Conservation (phyloP, 1,140 invertebrate genomes). For the Macrobrachium rosenbergii region DNA sequence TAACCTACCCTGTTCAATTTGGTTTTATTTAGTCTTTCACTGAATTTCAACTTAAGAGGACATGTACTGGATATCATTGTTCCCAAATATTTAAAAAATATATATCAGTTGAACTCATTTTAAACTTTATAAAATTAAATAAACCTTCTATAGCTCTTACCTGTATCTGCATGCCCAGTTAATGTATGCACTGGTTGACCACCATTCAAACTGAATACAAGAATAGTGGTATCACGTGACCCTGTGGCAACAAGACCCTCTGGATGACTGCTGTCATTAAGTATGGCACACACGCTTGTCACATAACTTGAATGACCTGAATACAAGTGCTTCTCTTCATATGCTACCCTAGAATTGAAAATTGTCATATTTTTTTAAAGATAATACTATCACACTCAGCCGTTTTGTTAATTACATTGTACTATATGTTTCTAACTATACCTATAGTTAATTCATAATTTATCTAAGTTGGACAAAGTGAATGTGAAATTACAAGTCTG, state of each 20-base stretch:
- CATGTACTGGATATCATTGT: too few relatives aligned
- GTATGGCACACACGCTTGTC: constrained; percentile 81
- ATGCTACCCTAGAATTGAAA: constrained; percentile 68
- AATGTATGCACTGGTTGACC: constrained; percentile 76
- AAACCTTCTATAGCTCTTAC: constrained; percentile 68
- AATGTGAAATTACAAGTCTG: too few relatives aligned
- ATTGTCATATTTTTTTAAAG: not conserved
- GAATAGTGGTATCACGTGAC: constrained; percentile 88
- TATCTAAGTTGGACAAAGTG: too few relatives aligned
- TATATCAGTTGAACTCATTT: too few relatives aligned
- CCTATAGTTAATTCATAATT: too few relatives aligned
- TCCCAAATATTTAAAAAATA: too few relatives aligned
- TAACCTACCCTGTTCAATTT: too few relatives aligned
- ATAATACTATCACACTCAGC: not conserved
- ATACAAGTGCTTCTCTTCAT: constrained; percentile 77
- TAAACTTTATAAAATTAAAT: too few relatives aligned
- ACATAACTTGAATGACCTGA: constrained; percentile 90
- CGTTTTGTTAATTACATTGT: too few relatives aligned
- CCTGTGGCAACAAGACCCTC: constrained; percentile 88
- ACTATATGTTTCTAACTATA: too few relatives aligned
- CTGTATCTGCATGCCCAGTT: constrained; percentile 84
- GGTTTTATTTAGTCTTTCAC: too few relatives aligned
- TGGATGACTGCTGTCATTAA: constrained; percentile 78
- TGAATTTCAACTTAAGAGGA: too few relatives aligned
- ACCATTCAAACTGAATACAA: constrained; percentile 79